Base-by-base conservation (phyloP, 2,797 vertebrate species). In the Galagoides demidoff region DNA sequence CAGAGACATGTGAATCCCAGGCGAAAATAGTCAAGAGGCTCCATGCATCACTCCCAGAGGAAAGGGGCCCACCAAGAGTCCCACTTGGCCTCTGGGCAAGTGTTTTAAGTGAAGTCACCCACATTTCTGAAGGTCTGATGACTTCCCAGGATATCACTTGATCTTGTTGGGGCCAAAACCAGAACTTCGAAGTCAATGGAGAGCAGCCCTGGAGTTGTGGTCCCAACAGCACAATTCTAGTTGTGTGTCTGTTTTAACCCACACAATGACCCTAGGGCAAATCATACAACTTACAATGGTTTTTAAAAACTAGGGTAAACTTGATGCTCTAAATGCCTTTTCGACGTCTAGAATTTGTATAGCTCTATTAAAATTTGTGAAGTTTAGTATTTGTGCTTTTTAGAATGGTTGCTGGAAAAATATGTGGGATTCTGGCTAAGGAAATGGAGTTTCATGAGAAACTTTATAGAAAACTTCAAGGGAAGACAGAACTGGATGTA, bases 221-320 rank as follows among this genome's bases (percentile, higher is more conserved):
- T n/a, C 22, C 23, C 31, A n/a, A 49, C 3, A 10, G 64, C 6
- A 39, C 17, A 17, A 31, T 81, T 43, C 73, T 29, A 52, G 23
- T 2, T 29, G 27, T 20, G 3, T 77, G 71, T 70, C 49, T 27
- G 0, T 79, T 64, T 29, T 7, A 73, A 27, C 11, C 1, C 9
- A 16, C 37, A 16, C 0, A 31, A 16, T 74, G 59, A 68, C 22
- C 16, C 23, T 13, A 16, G 9, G 52, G 22, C 31, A 19, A 31
- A 45, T 49, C 45, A 25, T 17, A 0, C 0, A 5, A 63, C 13
- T 12, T 31, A 19, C 34, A 10, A 0, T 6, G 29, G 34, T n/a
- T 63, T 57, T 78, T 64, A 89, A 23, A 37, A 43, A 8, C 16
- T 20, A 11, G 10, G 5, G 11, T 81, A 6, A 29, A 45, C 10